These are phyloP conservation scores for Hypothenemus hampei DNA, from an alignment of 1,140 invertebrate species.

Conservation along the genomic window DNA sequence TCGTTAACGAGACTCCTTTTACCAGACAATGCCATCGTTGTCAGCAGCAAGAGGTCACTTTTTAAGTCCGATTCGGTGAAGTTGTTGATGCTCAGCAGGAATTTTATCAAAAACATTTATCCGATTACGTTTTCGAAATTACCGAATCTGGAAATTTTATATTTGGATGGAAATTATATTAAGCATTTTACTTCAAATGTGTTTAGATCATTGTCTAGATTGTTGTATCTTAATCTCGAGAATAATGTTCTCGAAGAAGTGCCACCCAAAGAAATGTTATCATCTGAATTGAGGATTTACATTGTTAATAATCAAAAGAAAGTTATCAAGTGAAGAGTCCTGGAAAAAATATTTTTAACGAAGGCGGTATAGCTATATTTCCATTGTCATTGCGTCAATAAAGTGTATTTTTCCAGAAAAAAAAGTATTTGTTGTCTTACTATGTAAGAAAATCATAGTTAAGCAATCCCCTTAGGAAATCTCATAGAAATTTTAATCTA, in stretches of 20 bases:
- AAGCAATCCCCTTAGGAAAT: too few species aligned
- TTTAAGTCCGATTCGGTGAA: conserved; percentile 30
- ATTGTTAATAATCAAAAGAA: conserved; percentile 23
- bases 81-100: conserved; percentile 34
- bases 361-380: too few species aligned
- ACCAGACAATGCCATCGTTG: conserved; percentile 29
- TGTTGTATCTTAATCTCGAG: conserved; percentile 38
- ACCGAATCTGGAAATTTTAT: conserved; percentile 34
- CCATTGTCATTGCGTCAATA: too few species aligned
- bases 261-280: conserved; percentile 28
- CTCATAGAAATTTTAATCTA: too few species aligned
- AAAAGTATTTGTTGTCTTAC: too few species aligned
- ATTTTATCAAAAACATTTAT: conserved; percentile 31
- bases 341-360: too few species aligned
- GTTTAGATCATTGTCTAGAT: conserved; percentile 29
- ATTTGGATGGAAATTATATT: conserved; percentile 36
- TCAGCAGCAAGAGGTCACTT: conserved; percentile 30
- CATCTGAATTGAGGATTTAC: conserved; percentile 17
- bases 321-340: conserved; percentile 8
- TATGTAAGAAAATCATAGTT: too few species aligned
- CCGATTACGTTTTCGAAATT: conserved; percentile 31
- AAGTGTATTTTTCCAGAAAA: too few species aligned
- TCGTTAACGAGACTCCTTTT: conserved; percentile 34
- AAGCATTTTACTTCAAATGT: conserved; percentile 27
- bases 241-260: conserved; percentile 31